Conservation (phyloP, 2,888 invertebrate species). For the Amphipyra berbera region DNA sequence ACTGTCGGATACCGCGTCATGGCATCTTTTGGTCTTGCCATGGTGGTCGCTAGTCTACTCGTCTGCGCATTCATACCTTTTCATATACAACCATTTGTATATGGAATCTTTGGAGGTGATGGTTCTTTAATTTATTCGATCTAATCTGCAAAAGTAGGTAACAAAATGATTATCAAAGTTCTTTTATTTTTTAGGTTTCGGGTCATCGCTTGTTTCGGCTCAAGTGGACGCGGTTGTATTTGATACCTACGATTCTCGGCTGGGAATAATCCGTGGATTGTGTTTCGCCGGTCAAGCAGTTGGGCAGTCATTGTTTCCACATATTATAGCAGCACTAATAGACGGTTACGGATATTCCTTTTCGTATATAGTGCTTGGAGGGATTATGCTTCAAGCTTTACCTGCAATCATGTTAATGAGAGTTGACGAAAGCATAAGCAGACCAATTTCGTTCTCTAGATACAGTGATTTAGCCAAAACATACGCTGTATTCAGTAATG, state of each 20-base stretch:
- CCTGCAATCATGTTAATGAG: conserved; percentile 81
- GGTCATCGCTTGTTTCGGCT: conserved; percentile 83
- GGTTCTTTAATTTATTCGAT: not conserved
- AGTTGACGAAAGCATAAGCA: conserved; percentile 71
- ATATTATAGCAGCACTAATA: conserved; percentile 80
- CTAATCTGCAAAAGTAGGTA: no score
- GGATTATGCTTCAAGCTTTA: conserved; percentile 81
- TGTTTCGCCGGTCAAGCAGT: conserved; percentile 85
- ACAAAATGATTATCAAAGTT: not conserved
- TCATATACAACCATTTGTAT: conserved; percentile 75
- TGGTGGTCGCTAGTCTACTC: conserved; percentile 74
- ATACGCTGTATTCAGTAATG: conserved; percentile 80
- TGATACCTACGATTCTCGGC: conserved; percentile 83
- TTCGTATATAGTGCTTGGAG: conserved; percentile 79
- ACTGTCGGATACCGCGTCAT: conserved; percentile 78
- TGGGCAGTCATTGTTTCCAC: conserved; percentile 83
- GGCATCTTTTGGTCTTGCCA: conserved; percentile 75
- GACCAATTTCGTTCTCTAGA: conserved; percentile 77
- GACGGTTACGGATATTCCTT: conserved; percentile 78
- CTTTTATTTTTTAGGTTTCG: conserved; percentile 73
- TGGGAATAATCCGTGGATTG: conserved; percentile 78
- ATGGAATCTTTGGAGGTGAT: conserved; percentile 81
- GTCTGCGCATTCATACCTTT: conserved; percentile 75
- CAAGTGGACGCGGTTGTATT: conserved; percentile 86
- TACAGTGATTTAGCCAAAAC: conserved; percentile 81